Evolutionary conservation across 2,113 vertebrate species (phyloP).

Genomic region (Myotis lucifugus): DNA sequence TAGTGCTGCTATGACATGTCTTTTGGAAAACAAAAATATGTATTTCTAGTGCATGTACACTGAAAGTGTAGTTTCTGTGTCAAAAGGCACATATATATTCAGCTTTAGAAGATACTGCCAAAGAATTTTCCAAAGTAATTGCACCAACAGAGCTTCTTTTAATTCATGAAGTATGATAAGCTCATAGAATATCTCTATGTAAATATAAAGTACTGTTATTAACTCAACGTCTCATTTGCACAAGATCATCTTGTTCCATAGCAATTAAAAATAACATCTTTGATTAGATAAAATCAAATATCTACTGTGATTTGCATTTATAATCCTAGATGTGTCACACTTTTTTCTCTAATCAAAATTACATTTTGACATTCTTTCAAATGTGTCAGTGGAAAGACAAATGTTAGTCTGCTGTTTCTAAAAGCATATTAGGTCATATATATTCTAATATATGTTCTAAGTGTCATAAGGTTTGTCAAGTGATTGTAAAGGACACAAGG

Average conservation of each 20-base stretch:
- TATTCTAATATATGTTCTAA: neutral
- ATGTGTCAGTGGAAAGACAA: constrained; percentile 52
- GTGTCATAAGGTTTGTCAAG: neutral
- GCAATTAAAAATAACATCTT: constrained; percentile 80
- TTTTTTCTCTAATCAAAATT: constrained; percentile 65
- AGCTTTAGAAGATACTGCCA: constrained; percentile 28
- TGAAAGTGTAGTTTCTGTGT: constrained; percentile 6
- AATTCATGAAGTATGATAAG: constrained; percentile 63
- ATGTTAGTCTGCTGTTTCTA: neutral
- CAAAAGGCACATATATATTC: neutral
- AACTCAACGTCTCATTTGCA: constrained; percentile 73
- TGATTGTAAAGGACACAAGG: constrained; percentile 26
- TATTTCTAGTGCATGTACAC: constrained; percentile 4
- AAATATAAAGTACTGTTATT: constrained; percentile 76
- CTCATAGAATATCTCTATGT: constrained; percentile 65
- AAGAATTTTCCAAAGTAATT: constrained; percentile 58
- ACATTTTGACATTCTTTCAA: constrained; percentile 64
- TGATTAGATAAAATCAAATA: constrained; percentile 80
- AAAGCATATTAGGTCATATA: constrained; percentile 29
- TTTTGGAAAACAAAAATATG: constrained; percentile 27
- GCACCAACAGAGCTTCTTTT: constrained; percentile 54
- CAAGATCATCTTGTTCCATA: constrained; percentile 73
- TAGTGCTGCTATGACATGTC: neutral
- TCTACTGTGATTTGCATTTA: constrained; percentile 71
- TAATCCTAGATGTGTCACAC: constrained; percentile 57